A percentile compares a stretch with the other conserved stretches of the same genome.
Evolutionary conservation across 2,113 vertebrate species (phyloP).

Genomic region (Macaca mulatta): DNA sequence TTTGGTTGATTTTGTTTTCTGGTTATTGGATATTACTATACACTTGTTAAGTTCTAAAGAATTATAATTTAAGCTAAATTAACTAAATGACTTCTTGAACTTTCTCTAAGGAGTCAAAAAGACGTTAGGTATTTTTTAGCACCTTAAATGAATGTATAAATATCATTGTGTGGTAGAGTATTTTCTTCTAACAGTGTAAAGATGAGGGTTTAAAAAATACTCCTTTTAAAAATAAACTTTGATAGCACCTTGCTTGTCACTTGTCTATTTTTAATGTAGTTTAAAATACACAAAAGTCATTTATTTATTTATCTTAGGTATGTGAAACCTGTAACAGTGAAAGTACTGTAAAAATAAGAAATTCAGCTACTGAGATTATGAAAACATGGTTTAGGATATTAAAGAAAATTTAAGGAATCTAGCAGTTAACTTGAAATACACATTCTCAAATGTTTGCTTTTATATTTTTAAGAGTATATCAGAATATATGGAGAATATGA

Average conservation of each 20-base stretch:
- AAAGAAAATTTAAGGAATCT: slow-evolving; percentile 18
- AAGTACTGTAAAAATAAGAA: background rate
- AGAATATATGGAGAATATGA: background rate
- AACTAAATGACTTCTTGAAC: background rate
- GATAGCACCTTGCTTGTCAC: background rate
- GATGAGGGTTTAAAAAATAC: background rate
- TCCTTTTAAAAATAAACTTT: slow-evolving; percentile 19
- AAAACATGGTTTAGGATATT: slow-evolving; percentile 9
- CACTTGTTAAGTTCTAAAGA: slow-evolving; percentile 12
- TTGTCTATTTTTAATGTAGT: slow-evolving; percentile 11
- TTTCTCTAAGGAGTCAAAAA: slow-evolving; percentile 32
- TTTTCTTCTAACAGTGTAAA: slow-evolving; percentile 9
- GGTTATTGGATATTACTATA: background rate
- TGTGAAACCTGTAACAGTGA: background rate
- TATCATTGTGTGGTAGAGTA: background rate
- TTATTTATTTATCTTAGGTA: background rate
- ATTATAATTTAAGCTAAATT: slow-evolving; percentile 22
- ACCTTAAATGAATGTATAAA: background rate
- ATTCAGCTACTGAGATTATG: background rate
- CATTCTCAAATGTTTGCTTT: background rate
- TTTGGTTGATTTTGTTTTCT: slow-evolving; percentile 38
- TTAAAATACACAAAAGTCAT: background rate
- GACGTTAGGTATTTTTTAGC: background rate
- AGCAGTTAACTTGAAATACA: background rate
- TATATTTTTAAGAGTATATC: slow-evolving; percentile 16